A percentile compares a stretch with the other conserved stretches of the same genome.
These are phyloP conservation scores for Rhagonycha lutea DNA, from an alignment of 2,888 invertebrate species.

Conservation along the genomic window DNA sequence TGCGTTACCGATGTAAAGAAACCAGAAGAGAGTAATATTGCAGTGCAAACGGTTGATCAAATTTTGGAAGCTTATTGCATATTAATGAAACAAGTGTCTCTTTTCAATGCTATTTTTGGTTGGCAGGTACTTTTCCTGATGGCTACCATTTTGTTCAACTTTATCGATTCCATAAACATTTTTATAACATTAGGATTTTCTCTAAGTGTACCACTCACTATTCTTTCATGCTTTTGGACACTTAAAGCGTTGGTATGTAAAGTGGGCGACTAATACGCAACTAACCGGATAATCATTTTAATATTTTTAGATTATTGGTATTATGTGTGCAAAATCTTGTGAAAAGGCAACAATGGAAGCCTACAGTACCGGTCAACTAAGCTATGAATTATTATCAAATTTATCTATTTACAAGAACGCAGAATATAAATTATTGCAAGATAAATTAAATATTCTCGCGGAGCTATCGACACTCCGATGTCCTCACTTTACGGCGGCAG, in stretches of 20 bases:
- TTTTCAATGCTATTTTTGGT: neutral
- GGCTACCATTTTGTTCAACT: neutral
- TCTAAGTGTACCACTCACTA: neutral
- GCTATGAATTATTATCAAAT: conserved; percentile 31
- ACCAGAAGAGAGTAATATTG: neutral
- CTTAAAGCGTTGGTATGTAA: neutral
- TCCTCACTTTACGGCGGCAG: conserved; percentile 26
- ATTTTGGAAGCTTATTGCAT: neutral
- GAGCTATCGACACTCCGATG: conserved; percentile 15
- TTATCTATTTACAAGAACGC: conserved; percentile 17
- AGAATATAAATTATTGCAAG: conserved; percentile 1
- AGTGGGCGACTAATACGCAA: too few species aligned
- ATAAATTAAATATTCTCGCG: conserved; percentile 13
- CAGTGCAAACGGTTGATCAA: neutral
- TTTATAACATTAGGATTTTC: neutral
- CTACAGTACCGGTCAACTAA: conserved; percentile 29
- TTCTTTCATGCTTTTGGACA: neutral
- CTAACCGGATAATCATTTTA: too few species aligned
- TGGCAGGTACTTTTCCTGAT: neutral
- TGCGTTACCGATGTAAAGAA: neutral
- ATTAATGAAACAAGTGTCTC: neutral
- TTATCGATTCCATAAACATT: neutral
- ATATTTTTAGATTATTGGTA: conserved; percentile 29
- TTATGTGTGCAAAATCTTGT: conserved; percentile 31
- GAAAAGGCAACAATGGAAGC: conserved; percentile 32